Conservation (phyloP, 2,797 vertebrate genomes). For the Rhynchonycteris naso region DNA sequence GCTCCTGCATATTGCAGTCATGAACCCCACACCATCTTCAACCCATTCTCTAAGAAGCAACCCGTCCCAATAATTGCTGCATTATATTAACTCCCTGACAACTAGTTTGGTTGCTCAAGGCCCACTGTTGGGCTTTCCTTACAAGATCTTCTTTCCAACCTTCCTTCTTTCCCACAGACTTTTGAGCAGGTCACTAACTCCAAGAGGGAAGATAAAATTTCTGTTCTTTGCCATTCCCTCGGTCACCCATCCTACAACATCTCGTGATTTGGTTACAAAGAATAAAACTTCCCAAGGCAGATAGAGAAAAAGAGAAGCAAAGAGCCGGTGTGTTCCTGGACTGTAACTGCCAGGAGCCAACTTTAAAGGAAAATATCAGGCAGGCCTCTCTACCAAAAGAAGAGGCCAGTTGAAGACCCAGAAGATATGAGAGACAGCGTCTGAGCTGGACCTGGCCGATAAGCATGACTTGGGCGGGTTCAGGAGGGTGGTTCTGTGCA, state of each 20-base stretch:
- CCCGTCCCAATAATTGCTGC: not conserved
- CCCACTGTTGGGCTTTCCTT: not conserved
- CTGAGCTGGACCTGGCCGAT: not conserved
- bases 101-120: not conserved
- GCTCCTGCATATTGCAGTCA: conserved; percentile 24
- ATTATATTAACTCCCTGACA: not conserved
- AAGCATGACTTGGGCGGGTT: not conserved
- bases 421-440: not conserved
- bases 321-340: not conserved
- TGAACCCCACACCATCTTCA: rapidly evolving
- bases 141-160: not conserved
- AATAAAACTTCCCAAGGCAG: not conserved
- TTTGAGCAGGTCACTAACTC: not conserved
- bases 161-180: not conserved
- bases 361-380: not conserved
- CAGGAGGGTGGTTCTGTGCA: not conserved
- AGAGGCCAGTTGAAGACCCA: not conserved
- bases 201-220: not conserved
- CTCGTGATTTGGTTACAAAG: not conserved
- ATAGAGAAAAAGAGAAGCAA: not conserved
- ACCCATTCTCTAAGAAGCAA: not conserved
- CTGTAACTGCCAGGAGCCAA: not conserved
- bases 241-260: not conserved
- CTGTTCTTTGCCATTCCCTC: not conserved
- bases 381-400: not conserved